Conservation (phyloP, 2,888 invertebrate genomes). For the Andrena dorsata region DNA sequence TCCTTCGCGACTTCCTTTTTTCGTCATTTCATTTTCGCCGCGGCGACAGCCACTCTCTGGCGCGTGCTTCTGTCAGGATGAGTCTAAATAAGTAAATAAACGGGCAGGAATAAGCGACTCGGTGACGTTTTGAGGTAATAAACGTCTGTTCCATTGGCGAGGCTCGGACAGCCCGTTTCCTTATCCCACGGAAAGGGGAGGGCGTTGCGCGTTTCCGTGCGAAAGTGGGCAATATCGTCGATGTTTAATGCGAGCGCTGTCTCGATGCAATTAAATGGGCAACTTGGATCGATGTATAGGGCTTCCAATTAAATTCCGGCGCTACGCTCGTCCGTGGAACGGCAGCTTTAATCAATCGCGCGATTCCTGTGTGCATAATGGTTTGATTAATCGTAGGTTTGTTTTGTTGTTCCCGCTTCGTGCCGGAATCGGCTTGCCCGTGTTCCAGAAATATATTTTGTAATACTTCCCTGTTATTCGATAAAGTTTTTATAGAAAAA, state of each 20-base stretch:
- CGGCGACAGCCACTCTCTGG: neutral
- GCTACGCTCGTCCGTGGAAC: neutral
- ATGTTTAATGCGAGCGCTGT: slow-evolving; percentile 25
- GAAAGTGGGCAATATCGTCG: slow-evolving; percentile 24
- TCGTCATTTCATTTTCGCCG: slow-evolving; percentile 27
- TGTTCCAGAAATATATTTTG: neutral
- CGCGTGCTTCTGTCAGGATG: slow-evolving; percentile 19
- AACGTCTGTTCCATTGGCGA: slow-evolving; percentile 17
- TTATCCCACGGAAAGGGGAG: neutral
- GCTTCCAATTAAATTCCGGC: slow-evolving; percentile 23
- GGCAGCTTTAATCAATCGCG: slow-evolving; percentile 16
- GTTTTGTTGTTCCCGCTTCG: neutral
- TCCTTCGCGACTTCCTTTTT: neutral
- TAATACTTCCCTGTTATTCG: too few relatives aligned
- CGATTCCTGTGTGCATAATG: neutral
- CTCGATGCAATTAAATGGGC: slow-evolving; percentile 33
- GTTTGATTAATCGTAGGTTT: slow-evolving; percentile 5
- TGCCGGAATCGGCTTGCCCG: neutral
- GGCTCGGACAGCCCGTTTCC: slow-evolving; percentile 5
- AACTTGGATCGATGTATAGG: neutral
- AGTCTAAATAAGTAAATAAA: slow-evolving; percentile 56
- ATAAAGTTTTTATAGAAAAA: too few relatives aligned
- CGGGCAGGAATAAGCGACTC: slow-evolving; percentile 31
- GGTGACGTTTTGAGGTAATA: slow-evolving; percentile 44
- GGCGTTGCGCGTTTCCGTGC: neutral